Base-by-base conservation (phyloP, 53 echinoderm and acorn worm genomes). In the Arbacia lixula region DNA sequence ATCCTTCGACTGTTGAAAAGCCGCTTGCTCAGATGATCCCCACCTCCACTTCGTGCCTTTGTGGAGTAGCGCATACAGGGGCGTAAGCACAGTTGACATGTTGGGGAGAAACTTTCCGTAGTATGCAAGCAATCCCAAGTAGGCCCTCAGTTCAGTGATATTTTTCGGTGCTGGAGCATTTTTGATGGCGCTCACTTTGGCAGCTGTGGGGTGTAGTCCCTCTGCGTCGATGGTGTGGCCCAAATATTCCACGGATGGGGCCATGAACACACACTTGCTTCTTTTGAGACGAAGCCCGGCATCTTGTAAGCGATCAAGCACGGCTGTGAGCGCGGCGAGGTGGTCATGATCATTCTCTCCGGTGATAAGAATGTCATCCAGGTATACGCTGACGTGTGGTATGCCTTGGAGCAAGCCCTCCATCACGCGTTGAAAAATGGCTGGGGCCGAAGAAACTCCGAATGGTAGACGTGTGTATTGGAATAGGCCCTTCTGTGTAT, bases 401-500 rank as follows among this genome's bases (percentile, higher is more conserved):
- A 91, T 87, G 19, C 65, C 36, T 65, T 65, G 65, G 3, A 65
- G 60, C 65, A 65, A 65, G 5, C 65, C 65, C 30, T 65, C 65
- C 65, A 65, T 65, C 9, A 65, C 1, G 19, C 65, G 3, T 35
- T 65, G 17, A 34, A 65, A 65, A 65, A 65, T 65, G n/a, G 32
- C 65, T 4, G 36, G 36, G 65, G 65, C 65, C 4, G 35, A 65
- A 35, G 65, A 65, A 4, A 65, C 65, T 65, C 65, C 65, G 36
- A 36, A 57, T 14, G 90, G 90, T 33, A 86, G 36, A 14, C 86
- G 50, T 16, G 68, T 86, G 37, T 86, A 86, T 33, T 55, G 61
- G 41, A 93, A 90, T 2, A 91, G 67, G 19, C 90, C 90, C 60
- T 68, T 74, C n/a, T n/a, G n/a, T n/a, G n/a, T n/a, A n/a, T n/a